Conservation (phyloP, 2,797 vertebrate species). For the Arrhamphus sclerolepis region DNA sequence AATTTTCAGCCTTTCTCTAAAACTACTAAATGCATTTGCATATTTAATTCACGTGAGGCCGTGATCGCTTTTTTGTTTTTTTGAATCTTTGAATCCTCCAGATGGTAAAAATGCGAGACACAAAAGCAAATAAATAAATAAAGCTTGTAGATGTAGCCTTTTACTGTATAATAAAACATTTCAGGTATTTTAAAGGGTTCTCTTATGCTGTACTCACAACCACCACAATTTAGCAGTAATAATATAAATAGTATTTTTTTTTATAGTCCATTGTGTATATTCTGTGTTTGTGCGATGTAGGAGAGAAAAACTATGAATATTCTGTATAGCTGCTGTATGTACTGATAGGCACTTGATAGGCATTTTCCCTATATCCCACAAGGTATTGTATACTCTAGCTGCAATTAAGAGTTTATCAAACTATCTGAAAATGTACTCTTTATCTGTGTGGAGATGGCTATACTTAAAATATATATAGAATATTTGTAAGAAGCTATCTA, state of each 20-base stretch:
- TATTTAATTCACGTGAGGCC: conserved; percentile 2
- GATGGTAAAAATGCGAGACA: conserved; percentile 51
- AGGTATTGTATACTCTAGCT: conserved; percentile 76
- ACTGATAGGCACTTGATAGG: conserved; percentile 87
- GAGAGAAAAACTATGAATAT: conserved; percentile 82
- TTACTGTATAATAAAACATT: conserved; percentile 76
- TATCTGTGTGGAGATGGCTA: conserved; percentile 73
- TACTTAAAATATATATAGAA: conserved; percentile 76
- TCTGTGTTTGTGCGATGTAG: conserved; percentile 80
- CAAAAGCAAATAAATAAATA: conserved; percentile 69
- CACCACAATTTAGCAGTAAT: conserved; percentile 70
- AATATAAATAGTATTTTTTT: conserved; percentile 79
- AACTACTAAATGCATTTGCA: conserved; percentile 10
- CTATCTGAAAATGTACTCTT: conserved; percentile 72
- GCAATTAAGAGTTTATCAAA: conserved; percentile 73
- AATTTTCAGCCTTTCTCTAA: conserved; percentile 14
- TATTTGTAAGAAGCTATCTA: conserved; percentile 68
- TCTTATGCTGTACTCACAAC: conserved; percentile 72
- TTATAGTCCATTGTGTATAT: conserved; percentile 79
- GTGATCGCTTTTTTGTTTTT: conserved; percentile 53
- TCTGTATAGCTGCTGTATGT: conserved; percentile 81
- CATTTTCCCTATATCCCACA: conserved; percentile 78
- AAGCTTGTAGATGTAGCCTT: conserved; percentile 67
- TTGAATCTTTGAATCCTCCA: conserved; percentile 75
- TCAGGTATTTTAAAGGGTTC: conserved; percentile 79